Evolutionary conservation across 92 coral and sea anemone genomes (phyloP).

Genomic region (Siderastrea radians): DNA sequence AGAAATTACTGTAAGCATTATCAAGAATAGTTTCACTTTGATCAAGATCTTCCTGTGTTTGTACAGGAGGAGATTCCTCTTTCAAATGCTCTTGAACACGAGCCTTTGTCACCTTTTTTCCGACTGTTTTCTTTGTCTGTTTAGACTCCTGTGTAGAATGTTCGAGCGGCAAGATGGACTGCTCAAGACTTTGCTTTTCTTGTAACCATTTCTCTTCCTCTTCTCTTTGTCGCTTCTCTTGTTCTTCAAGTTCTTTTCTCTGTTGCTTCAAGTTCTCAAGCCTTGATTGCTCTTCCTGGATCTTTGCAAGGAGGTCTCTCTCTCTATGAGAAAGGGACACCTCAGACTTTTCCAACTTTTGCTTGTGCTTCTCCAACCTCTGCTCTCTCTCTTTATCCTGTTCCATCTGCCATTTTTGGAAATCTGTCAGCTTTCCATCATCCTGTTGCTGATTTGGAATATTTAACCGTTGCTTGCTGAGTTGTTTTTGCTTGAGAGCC

Average conservation of each 20-base stretch:
- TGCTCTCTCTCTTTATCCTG: conserved; percentile 72
- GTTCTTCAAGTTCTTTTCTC: conserved; percentile 80
- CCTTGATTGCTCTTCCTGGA: conserved; percentile 77
- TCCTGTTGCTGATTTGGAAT: conserved; percentile 20
- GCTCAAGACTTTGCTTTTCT: conserved; percentile 28
- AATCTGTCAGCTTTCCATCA: conserved; percentile 74
- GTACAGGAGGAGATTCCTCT: conserved; percentile 26
- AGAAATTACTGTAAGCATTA: conserved; percentile 58
- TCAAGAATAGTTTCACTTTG: conserved; percentile 49
- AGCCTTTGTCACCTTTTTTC: conserved; percentile 16
- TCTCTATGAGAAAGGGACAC: conserved; percentile 75
- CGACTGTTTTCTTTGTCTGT: conserved; percentile 5
- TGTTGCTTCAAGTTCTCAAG: conserved; percentile 76
- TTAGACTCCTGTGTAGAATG: not conserved
- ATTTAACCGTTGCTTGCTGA: conserved; percentile 70
- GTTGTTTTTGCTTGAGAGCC: conserved; percentile 74
- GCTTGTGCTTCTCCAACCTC: conserved; percentile 66
- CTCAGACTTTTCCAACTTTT: conserved; percentile 36
- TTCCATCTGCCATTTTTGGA: conserved; percentile 89
- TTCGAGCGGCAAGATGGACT: conserved; percentile 16
- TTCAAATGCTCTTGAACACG: not conserved
- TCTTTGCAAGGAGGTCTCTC: conserved; percentile 81
- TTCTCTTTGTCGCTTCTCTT: conserved; percentile 73
- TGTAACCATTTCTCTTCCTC: conserved; percentile 58
- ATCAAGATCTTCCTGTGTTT: conserved; percentile 13